Evolutionary conservation across 2,113 vertebrate genomes (phyloP), one percentile per base, ranked within the genome.

Genomic region (Etheostoma cragini): DNA sequence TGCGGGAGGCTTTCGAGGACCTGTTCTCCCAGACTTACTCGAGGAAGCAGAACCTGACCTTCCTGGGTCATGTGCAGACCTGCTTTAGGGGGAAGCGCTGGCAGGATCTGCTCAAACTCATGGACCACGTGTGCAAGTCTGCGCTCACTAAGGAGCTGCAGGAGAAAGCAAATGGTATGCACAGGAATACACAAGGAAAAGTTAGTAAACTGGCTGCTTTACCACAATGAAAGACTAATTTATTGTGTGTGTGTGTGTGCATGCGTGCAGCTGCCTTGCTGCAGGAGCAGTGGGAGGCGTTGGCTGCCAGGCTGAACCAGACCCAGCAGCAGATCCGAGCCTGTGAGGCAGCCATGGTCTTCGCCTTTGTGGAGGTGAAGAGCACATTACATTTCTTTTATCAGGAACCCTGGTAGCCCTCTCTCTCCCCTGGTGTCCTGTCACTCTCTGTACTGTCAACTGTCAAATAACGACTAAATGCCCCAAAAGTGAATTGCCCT

Each of bases 361-460:
- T 99, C 82, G 96, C 97, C 50, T 99, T 99, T 94, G 97, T 99
- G 42, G 98, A 99, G 97, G 98, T 99, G 97, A 92, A 87, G 38
- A 42, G 38, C 38, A 0, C 11, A 42, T 42, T 42, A 42, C 38
- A 42, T 42, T 42, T 42, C 38, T 11, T 42, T 8, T 11, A 11
- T 42, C 38, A 10, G 38, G 38, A 1, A 11, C 8, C 10, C 38
- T 42, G 8, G 38, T 42, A 10, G 38, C 38, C 38, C 8, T 42
- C 38, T 42, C 8, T 42, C 10, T 42, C 38, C 6, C 38, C 38
- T 42, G 38, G 38, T 42, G 38, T 11, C 38, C 38, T 42, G 53
- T n/a, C 26, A 49, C 8, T 33, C 15, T 71, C 22, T 30, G 6
- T 33, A 30, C 24, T 19, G 16, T 26, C n/a, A 45, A 24, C 21